phyloP scores from a whole-genome alignment of 2,888 invertebrate species.

The Papilio gigon region DNA sequence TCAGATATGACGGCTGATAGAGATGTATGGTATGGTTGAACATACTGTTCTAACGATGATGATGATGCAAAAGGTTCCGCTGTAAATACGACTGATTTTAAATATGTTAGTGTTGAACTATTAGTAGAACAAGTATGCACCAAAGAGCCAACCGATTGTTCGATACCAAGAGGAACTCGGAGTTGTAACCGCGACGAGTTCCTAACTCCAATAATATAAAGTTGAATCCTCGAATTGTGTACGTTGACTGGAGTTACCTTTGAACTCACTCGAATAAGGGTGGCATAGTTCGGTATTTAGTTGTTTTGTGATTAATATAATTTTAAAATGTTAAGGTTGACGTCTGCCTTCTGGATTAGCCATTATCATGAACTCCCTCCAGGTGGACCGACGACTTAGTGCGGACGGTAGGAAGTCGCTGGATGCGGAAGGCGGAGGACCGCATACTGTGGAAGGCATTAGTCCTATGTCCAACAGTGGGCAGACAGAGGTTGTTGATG shows the following conservation, averaged over 20 bases:
- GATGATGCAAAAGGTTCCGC: background rate
- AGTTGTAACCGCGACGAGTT: constrained; percentile 55
- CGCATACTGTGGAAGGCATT: too few relatives aligned
- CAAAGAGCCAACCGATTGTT: constrained; percentile 40
- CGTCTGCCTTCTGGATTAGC: too few relatives aligned
- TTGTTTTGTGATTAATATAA: too few relatives aligned
- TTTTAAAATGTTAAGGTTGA: too few relatives aligned
- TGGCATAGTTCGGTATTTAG: too few relatives aligned
- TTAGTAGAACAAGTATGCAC: constrained; percentile 14
- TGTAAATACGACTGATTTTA: background rate
- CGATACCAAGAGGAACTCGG: constrained; percentile 49
- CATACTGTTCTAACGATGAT: background rate
- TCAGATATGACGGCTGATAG: background rate
- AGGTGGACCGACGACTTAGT: too few relatives aligned
- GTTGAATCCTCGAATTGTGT: constrained; percentile 55
- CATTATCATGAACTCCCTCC: too few relatives aligned
- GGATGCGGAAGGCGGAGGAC: too few relatives aligned
- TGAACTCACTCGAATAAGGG: constrained; percentile 6
- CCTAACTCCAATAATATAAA: constrained; percentile 64
- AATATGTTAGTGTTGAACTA: background rate
- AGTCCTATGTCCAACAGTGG: too few relatives aligned
- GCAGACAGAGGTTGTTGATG: too few relatives aligned
- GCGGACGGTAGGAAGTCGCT: too few relatives aligned
- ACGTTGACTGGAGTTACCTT: constrained; percentile 43
- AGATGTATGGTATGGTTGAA: background rate